Base-by-base conservation (phyloP, 2,797 vertebrate species). In the Pipistrellus nathusii region DNA sequence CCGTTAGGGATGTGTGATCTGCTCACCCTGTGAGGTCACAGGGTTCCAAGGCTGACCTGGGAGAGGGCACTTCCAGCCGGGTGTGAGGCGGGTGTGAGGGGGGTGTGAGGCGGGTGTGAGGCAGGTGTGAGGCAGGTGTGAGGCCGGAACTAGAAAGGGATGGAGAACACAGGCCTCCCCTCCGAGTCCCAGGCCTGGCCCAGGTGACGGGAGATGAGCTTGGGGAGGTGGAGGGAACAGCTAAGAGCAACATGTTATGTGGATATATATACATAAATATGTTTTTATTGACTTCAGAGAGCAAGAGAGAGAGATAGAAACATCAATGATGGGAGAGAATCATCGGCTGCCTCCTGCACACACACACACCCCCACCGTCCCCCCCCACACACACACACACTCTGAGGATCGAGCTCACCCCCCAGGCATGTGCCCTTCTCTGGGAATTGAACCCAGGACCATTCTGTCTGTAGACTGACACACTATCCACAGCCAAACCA, bases 101-200 rank as follows among this genome's bases (percentile, higher is more conserved):
- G 10, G 44, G 44, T 46, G 44, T 46, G 44, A 46, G 44, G 44
- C 44, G 10, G 44, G 44, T 48, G 46, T 48, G 46, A 48, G 46
- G 46, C 46, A 11, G 20, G 5, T 6, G 35, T 51, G 57, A 44
- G 53, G 32, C 57, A 14, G 53, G 53, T 55, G 35, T 41, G 53
- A 27, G 10, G 41, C 13, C 3, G 7, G n/a, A 32, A 13, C 1
- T 0, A 32, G 53, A 18, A 6, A 3, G 18, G 0, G 35, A 14
- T 4, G 30, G 35, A 5, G 20, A 27, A 3, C 18, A 4, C 14
- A 32, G 57, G 11, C 38, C 3, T 6, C 35, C 27, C 5, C 5
- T 38, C 17, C 11, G 35, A 30, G 68, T 18, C 15, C 10, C 27
- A 14, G 62, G 32, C 46, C 51, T 68, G 73, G 78, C 21, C 1